These are phyloP conservation scores for Euura lappo DNA, from an alignment of 1,140 invertebrate species.

Conservation along the genomic window DNA sequence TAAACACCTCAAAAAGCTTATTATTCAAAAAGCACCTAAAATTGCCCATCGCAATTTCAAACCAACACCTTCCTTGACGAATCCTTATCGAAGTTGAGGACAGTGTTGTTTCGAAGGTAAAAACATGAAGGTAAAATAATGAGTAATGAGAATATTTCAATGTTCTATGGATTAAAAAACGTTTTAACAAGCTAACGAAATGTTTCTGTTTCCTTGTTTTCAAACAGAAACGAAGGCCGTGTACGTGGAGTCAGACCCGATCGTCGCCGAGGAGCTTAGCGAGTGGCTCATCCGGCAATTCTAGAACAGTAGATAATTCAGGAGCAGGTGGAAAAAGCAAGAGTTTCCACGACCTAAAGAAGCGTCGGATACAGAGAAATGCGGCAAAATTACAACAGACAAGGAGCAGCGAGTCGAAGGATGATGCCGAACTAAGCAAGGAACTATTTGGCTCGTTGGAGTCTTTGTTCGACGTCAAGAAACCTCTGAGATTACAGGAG, in stretches of 20 bases:
- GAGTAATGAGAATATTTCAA: not conserved
- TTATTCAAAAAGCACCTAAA: not conserved
- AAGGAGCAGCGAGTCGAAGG: conserved; percentile 16
- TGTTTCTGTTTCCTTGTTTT: no score
- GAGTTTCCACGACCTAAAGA: conserved; percentile 32
- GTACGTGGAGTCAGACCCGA: conserved; percentile 24
- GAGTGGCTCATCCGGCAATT: conserved; percentile 3
- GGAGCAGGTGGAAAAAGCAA: conserved; percentile 22
- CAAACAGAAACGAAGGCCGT: conserved; percentile 38
- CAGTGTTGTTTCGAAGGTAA: conserved; percentile 50
- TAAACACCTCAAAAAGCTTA: no score
- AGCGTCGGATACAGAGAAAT: conserved; percentile 18
- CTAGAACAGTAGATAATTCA: conserved; percentile 14
- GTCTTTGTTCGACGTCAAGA: conserved; percentile 43
- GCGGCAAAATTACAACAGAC: conserved; percentile 21
- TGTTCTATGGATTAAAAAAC: no score
- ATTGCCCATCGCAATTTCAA: not conserved
- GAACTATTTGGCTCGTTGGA: conserved; percentile 38
- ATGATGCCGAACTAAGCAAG: conserved; percentile 23
- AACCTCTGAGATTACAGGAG: conserved; percentile 32
- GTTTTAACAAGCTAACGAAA: no score
- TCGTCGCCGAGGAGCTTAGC: conserved; percentile 27
- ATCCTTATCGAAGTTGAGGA: conserved; percentile 14
- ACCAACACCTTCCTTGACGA: not conserved
- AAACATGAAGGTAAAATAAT: conserved; percentile 52